Evolutionary conservation across 1,140 invertebrate species (phyloP).

Genomic region (Calephelis virginiensis): DNA sequence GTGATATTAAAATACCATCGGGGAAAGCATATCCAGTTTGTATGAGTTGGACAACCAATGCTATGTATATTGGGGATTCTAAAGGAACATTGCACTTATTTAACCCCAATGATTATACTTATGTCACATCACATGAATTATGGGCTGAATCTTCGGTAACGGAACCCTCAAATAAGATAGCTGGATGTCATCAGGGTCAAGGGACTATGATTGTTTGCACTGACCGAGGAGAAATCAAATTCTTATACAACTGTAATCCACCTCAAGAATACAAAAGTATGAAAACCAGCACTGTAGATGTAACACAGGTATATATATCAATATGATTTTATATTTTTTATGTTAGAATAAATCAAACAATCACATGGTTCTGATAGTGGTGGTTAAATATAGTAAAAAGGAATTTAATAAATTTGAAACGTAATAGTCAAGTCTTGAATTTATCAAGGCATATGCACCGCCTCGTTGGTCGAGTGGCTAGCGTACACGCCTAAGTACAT

Average conservation of each 20-base stretch:
- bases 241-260: slow-evolving; percentile 60
- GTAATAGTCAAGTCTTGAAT: too few relatives aligned
- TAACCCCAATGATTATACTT: slow-evolving; percentile 49
- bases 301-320: slow-evolving; percentile 53
- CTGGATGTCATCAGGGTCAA: slow-evolving; percentile 54
- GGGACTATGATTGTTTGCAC: slow-evolving; percentile 56
- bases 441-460: too few relatives aligned
- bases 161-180: slow-evolving; percentile 57
- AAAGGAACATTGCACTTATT: slow-evolving; percentile 61
- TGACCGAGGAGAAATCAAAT: slow-evolving; percentile 66
- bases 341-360: too few relatives aligned
- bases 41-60: slow-evolving; percentile 57
- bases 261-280: slow-evolving; percentile 55
- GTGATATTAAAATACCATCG: slow-evolving; percentile 56
- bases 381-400: too few relatives aligned
- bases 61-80: slow-evolving; percentile 65
- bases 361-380: too few relatives aligned
- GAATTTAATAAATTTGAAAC: too few relatives aligned
- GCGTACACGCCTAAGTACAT: too few relatives aligned
- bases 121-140: slow-evolving; percentile 49
- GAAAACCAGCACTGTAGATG: slow-evolving; percentile 54
- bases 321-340: background rate
- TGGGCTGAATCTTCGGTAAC: slow-evolving; percentile 54
- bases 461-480: too few relatives aligned
- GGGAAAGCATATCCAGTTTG: slow-evolving; percentile 60